These are phyloP conservation scores for Odontocolon sp. DNA, from an alignment of 2,888 invertebrate species.

Conservation along the genomic window DNA sequence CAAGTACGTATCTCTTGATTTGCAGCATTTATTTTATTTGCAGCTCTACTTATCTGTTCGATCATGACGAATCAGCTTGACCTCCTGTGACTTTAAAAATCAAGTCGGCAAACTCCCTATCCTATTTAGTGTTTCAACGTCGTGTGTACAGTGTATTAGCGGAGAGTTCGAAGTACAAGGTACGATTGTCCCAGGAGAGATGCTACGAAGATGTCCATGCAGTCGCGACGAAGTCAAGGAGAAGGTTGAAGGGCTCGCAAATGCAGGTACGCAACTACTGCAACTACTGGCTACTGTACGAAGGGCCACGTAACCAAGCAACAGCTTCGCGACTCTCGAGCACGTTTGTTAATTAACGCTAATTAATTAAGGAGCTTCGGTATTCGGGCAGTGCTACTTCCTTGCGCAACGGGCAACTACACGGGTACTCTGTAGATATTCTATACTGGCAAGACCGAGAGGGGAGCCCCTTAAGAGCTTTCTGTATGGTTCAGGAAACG, in stretches of 20 bases:
- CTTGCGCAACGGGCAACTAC: conserved; percentile 56
- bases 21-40: too few relatives aligned
- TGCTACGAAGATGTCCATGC: conserved; percentile 20
- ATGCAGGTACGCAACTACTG: neutral
- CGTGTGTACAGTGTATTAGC: conserved; percentile 21
- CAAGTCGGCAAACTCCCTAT: conserved; percentile 14
- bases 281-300: conserved; percentile 26
- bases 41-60: too few relatives aligned
- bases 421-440: neutral
- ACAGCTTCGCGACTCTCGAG: conserved; percentile 62
- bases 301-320: conserved; percentile 45
- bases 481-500: conserved; percentile 48
- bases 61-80: conserved; percentile 4
- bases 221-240: conserved; percentile 19
- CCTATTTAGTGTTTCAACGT: neutral
- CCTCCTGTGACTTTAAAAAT: conserved; percentile 3
- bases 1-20: too few relatives aligned
- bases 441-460: conserved; percentile 20
- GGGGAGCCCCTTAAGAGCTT: conserved; percentile 47
- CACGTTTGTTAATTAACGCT: conserved; percentile 79
- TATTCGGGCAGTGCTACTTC: conserved; percentile 59
- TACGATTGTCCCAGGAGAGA: conserved; percentile 36
- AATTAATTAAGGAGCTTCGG: conserved; percentile 77
- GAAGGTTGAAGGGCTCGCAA: conserved; percentile 8
- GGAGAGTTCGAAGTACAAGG: conserved; percentile 12